Evolutionary conservation across 2,797 vertebrate genomes (phyloP).

Genomic region (Helarctos malayanus): DNA sequence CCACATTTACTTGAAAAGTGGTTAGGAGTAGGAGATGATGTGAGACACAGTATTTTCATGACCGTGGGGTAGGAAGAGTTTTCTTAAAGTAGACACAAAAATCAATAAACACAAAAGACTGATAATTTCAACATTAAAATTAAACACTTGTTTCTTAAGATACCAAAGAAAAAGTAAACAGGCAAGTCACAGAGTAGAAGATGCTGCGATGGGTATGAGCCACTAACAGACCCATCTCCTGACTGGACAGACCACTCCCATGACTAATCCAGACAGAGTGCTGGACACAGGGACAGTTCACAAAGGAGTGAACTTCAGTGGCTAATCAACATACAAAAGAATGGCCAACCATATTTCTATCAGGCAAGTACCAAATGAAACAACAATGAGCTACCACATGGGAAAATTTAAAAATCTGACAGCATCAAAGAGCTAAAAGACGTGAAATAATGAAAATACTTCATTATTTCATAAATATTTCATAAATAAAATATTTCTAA

Average conservation of each 20-base stretch:
- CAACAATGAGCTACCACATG: neutral
- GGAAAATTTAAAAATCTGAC: neutral
- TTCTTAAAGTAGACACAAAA: conserved; percentile 21
- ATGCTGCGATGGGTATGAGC: neutral
- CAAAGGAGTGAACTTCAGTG: neutral
- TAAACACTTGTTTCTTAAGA: conserved; percentile 46
- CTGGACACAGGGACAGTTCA: neutral
- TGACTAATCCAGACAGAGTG: neutral
- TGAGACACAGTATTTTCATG: neutral
- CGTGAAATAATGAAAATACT: neutral
- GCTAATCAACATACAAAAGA: neutral
- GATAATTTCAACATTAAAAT: conserved; percentile 10
- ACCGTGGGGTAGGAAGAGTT: neutral
- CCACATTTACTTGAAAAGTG: neutral
- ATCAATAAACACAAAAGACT: neutral
- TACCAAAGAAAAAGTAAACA: neutral
- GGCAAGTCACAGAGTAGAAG: neutral
- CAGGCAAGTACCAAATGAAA: neutral
- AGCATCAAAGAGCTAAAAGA: neutral
- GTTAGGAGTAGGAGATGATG: neutral
- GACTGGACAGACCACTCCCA: neutral
- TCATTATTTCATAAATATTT: too few relatives aligned
- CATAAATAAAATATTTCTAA: neutral
- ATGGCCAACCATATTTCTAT: neutral
- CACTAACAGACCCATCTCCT: neutral